phyloP scores from a whole-genome alignment of 1,140 invertebrate genomes.

The Vanessa tameamea region DNA sequence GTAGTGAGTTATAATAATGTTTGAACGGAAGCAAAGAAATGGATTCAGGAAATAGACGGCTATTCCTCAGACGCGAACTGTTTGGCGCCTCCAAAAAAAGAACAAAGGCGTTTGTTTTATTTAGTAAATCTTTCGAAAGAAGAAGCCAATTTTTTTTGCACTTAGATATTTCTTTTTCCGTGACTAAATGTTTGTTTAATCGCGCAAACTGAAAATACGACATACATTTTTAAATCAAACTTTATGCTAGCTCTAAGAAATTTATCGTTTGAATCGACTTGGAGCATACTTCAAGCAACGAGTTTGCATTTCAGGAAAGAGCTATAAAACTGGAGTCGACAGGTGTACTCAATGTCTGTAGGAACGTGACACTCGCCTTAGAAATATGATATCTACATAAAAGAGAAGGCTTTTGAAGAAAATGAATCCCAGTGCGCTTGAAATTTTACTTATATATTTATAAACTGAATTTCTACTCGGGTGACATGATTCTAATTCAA shows the following conservation, averaged over 20 bases:
- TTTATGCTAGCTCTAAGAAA: conserved; percentile 27
- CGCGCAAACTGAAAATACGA: conserved; percentile 7
- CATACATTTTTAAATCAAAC: conserved; percentile 2
- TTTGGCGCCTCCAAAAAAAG: conserved; percentile 46
- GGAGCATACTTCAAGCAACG: conserved; percentile 32
- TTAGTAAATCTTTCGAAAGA: conserved; percentile 19
- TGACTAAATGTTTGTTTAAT: conserved; percentile 21
- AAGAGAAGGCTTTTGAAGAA: conserved; percentile 30
- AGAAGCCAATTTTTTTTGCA: conserved; percentile 23
- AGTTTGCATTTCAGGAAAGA: conserved; percentile 43
- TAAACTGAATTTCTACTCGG: neutral
- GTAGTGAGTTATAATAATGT: conserved; percentile 59
- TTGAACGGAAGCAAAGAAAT: conserved; percentile 58
- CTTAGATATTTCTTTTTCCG: conserved; percentile 3
- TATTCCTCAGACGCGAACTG: conserved; percentile 59
- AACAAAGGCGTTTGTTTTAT: conserved; percentile 26
- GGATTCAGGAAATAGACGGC: conserved; percentile 62
- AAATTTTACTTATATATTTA: conserved; percentile 28
- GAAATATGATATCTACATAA: conserved; percentile 41
- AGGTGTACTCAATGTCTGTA: conserved; percentile 45
- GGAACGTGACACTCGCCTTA: conserved; percentile 38
- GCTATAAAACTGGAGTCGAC: conserved; percentile 45
- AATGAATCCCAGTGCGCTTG: conserved; percentile 24
- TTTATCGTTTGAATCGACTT: conserved; percentile 42
- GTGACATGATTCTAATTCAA: neutral